Evolutionary conservation across 2,113 vertebrate species (phyloP), one percentile per base, ranked within the genome.

Genomic region (Calyptommatus sinebrachiatus): DNA sequence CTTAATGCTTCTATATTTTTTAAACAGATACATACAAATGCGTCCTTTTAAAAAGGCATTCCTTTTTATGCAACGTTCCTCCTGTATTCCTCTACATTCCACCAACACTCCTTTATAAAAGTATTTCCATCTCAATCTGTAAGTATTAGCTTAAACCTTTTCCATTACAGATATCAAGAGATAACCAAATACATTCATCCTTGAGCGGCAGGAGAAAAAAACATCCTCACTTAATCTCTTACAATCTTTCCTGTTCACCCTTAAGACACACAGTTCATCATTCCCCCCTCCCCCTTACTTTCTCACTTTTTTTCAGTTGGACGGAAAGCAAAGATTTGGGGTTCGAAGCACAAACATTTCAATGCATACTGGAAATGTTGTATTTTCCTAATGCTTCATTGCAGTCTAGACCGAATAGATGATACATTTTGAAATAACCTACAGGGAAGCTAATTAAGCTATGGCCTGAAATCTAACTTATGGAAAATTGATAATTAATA

Each of bases 61-160:
- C 41, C 67, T 41, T 41, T 69, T 69, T 69, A 69, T 22, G 10
- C 79, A 21, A 31, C 50, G 26, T 50, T 8, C 53, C 53, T 1
- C 53, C 18, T 18, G 4, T 16, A 18, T 57, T 57, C 14, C 53
- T 57, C 53, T 57, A 57, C 18, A 18, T 57, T 57, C 53, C 53
- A 4, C 53, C 12, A 2, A 18, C 53, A 57, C 16, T 18, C 53
- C 14, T 57, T 65, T 45, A 66, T 21, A 66, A 24, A 9, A 65
- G 66, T 61, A 74, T 4, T 57, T 70, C 67, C 76, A 84, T 63
- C 16, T 21, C 70, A 29, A 80, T 0, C 0, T 77, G 76, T 53
- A 79, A 79, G 60, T 11, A 76, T 62, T 73, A 76, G 53, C 21
- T 46, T 78, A 78, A 77, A 61, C 24, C 70, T 71, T 67, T 81